These are phyloP conservation scores for Alauda arvensis DNA, from an alignment of 2,797 vertebrate species.

Conservation along the genomic window DNA sequence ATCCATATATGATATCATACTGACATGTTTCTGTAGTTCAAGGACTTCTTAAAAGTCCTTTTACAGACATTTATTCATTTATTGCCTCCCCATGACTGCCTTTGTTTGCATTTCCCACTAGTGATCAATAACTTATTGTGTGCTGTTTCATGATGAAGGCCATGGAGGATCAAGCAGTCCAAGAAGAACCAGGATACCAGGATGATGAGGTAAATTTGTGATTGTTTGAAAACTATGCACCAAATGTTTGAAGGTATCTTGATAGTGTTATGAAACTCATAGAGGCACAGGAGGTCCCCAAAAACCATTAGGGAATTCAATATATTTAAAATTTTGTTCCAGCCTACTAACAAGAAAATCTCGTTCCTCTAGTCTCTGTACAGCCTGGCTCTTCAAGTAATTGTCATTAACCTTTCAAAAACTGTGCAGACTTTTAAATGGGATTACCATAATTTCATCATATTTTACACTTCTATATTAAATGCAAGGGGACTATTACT, in stretches of 20 bases:
- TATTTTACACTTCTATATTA: background rate
- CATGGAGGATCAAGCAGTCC: slow-evolving; percentile 87
- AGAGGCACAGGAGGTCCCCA: background rate
- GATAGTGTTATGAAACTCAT: background rate
- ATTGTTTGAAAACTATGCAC: background rate
- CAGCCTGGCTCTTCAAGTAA: background rate
- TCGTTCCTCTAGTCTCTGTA: background rate
- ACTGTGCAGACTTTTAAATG: background rate
- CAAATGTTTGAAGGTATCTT: background rate
- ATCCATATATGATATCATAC: background rate
- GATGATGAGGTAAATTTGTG: slow-evolving; percentile 85
- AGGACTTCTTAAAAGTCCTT: background rate
- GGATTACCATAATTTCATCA: background rate
- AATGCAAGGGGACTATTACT: background rate
- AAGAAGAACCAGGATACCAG: slow-evolving; percentile 80
- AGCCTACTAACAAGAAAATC: background rate
- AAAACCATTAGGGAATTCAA: background rate
- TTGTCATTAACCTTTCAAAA: background rate
- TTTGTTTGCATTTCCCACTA: slow-evolving; percentile 49
- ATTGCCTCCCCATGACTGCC: background rate
- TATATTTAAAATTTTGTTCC: background rate
- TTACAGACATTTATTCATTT: background rate
- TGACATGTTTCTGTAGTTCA: background rate
- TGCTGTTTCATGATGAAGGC: slow-evolving; percentile 74
- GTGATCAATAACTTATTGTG: slow-evolving; percentile 11